Evolutionary conservation across 2,888 invertebrate species (phyloP).

Genomic region (Luffia ferchaultella): DNA sequence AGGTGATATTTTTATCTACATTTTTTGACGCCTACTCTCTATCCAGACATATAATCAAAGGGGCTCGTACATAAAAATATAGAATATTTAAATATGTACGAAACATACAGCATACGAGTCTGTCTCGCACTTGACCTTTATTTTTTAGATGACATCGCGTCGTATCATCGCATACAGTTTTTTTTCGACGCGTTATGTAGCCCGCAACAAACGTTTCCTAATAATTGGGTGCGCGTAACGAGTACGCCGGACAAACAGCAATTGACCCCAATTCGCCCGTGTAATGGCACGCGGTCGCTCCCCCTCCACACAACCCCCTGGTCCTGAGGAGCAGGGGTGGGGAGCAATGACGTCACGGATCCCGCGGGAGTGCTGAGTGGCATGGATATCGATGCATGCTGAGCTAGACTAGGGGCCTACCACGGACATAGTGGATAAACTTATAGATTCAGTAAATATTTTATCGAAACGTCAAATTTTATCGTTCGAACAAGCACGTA

Average conservation of each 20-base stretch:
- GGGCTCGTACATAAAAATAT: background rate
- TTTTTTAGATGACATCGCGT: too few relatives aligned
- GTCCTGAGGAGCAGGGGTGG: constrained; percentile 7
- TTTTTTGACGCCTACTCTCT: background rate
- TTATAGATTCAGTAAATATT: too few relatives aligned
- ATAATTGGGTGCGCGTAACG: constrained; percentile 22
- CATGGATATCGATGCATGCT: background rate
- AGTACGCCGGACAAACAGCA: constrained; percentile 38
- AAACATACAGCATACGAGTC: too few relatives aligned
- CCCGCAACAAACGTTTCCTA: background rate
- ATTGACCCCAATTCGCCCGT: constrained; percentile 37
- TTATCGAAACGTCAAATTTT: too few relatives aligned
- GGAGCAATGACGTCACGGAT: constrained; percentile 11
- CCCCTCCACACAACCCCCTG: too few relatives aligned
- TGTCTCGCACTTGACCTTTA: too few relatives aligned
- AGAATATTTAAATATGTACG: too few relatives aligned
- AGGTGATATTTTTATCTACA: background rate
- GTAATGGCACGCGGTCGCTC: constrained; percentile 26
- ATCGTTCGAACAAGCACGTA: too few relatives aligned
- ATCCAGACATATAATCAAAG: background rate
- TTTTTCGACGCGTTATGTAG: background rate
- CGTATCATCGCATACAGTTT: too few relatives aligned
- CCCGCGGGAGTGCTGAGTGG: constrained; percentile 4
- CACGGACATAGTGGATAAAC: too few relatives aligned
- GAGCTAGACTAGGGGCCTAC: too few relatives aligned